phyloP scores from a whole-genome alignment of 2,888 invertebrate genomes.

The Spodoptera littoralis region DNA sequence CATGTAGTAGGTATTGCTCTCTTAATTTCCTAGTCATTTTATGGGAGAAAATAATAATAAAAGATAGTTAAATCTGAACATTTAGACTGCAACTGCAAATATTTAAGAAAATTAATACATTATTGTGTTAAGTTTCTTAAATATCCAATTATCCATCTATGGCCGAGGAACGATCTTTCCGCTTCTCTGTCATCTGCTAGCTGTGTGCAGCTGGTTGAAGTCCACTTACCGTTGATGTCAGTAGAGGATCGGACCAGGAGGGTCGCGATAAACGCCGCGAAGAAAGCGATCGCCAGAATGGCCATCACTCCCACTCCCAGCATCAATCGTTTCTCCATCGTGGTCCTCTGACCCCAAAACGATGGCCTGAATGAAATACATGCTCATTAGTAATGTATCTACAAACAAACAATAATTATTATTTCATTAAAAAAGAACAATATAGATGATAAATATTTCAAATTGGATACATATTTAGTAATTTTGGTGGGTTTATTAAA shows the following conservation, averaged over 20 bases:
- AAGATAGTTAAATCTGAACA: too few relatives aligned
- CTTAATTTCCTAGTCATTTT: too few relatives aligned
- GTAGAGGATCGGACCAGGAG: slow-evolving; percentile 65
- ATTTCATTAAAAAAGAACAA: neutral
- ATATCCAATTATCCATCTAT: too few relatives aligned
- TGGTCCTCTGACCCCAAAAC: slow-evolving; percentile 80
- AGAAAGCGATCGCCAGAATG: slow-evolving; percentile 77
- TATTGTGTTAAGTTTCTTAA: too few relatives aligned
- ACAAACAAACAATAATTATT: neutral
- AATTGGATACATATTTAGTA: too few relatives aligned
- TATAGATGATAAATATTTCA: too few relatives aligned
- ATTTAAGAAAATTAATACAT: too few relatives aligned
- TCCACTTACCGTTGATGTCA: slow-evolving; percentile 70
- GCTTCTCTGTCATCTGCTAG: neutral
- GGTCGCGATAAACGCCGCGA: slow-evolving; percentile 78
- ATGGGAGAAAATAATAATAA: too few relatives aligned
- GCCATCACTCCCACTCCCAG: slow-evolving; percentile 69
- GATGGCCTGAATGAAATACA: slow-evolving; percentile 74
- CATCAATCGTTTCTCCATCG: slow-evolving; percentile 79
- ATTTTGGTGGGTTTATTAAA: too few relatives aligned
- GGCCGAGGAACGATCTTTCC: neutral
- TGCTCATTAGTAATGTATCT: slow-evolving; percentile 2
- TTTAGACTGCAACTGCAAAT: too few relatives aligned
- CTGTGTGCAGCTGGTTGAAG: neutral
- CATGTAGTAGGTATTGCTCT: too few relatives aligned